Evolutionary conservation across 1,140 invertebrate species (phyloP).

Genomic region (Drosophila bipectinata): DNA sequence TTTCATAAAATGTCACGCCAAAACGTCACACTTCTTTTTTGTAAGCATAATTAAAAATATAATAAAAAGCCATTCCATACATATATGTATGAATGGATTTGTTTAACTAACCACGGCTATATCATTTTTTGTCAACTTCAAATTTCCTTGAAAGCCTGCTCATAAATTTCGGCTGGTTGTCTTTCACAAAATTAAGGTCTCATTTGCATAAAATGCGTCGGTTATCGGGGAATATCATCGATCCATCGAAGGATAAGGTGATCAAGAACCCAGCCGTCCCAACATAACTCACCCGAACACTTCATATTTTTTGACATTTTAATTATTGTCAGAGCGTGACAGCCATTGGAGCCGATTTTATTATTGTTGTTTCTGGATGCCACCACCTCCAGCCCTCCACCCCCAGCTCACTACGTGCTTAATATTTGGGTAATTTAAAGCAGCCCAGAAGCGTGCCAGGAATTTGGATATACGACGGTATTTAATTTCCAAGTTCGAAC

Average conservation of each 20-base stretch:
- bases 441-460: conserved; percentile 64
- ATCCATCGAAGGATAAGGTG: conserved; percentile 15
- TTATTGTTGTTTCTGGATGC: conserved; percentile 21
- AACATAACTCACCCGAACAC: conserved; percentile 68
- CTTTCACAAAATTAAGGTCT: conserved; percentile 59
- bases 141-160: conserved; percentile 37
- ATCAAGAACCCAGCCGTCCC: conserved; percentile 27
- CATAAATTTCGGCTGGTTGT: conserved; percentile 61
- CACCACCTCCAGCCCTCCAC: not conserved
- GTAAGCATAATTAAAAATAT: conserved; percentile 71
- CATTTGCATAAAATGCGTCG: conserved; percentile 66
- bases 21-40: conserved; percentile 63
- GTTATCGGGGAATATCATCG: conserved; percentile 27
- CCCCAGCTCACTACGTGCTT: conserved; percentile 53
- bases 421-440: conserved; percentile 73
- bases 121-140: conserved; percentile 44
- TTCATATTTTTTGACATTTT: conserved; percentile 67
- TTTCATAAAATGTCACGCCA: conserved; percentile 65
- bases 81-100: conserved; percentile 33
- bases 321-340: conserved; percentile 67
- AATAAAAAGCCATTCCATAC: conserved; percentile 52
- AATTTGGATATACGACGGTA: conserved; percentile 35
- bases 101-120: conserved; percentile 44
- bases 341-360: conserved; percentile 34
- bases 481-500: conserved; percentile 33